Evolutionary conservation across 2,797 vertebrate genomes (phyloP), one percentile per base, ranked within the genome.

Genomic region (Hipposideros larvatus): DNA sequence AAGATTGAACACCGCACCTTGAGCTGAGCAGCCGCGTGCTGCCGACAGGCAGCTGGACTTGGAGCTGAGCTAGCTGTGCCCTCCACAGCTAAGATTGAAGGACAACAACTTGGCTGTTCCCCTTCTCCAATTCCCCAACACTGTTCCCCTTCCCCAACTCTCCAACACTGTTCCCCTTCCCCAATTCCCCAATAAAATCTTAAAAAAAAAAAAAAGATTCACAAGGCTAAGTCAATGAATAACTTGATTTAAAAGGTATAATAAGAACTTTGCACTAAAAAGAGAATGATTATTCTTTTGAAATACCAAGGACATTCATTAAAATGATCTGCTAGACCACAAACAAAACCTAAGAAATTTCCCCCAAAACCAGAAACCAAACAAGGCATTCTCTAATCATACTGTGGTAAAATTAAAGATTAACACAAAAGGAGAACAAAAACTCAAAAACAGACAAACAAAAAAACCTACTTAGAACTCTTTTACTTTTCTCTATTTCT

Each of bases 341-440:
- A 94, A 71, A 84, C 16, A 73, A 89, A 91, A 84, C n/a, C 61
- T 94, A 37, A 74, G 88, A 68, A 94, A 74, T 70, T 87, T 92
- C 28, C 24, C 48, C 19, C 14, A 68, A 91, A 34, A 22, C 19
- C 51, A 79, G 48, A 90, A 79, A 84, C 34, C n/a, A 87, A 90
- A 51, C 3, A 95, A 71, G 4, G 3, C 70, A 66, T 41, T 43
- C 57, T 87, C 65, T 59, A 8, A 78, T 61, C 61, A 80, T 24
- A 84, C 63, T n/a, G 16, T 31, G 55, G 70, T 83, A 79, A 91
- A 92, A 73, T 80, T 48, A 92, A 71, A 85, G 84, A 94, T 43
- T 57, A 91, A 92, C 77, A 59, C 7, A 63, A 63, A 88, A 75
- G 53, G 7, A 53, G 24, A 96, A 37, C 61, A 85, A 80, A 78